Evolutionary conservation across 2,888 invertebrate species (phyloP).

Genomic region (Mesorhabditis belari): DNA sequence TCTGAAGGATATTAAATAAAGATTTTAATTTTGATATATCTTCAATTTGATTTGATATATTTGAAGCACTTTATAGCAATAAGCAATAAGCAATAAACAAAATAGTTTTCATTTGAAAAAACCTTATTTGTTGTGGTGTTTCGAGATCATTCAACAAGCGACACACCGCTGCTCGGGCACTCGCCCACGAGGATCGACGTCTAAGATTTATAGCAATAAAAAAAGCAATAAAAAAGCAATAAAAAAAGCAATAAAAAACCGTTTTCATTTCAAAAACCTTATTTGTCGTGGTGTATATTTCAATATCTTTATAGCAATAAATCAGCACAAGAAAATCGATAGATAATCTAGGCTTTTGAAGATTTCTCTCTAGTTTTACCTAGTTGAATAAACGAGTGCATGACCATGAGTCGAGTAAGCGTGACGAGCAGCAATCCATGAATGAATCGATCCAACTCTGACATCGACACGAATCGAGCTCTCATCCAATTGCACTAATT

Average conservation of each 20-base stretch:
- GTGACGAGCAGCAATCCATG: slow-evolving; percentile 19
- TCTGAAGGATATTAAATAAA: slow-evolving; percentile 8
- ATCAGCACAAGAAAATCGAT: no score
- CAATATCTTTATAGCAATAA: no score
- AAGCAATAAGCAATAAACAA: no score
- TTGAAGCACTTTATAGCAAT: no score
- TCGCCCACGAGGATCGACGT: slow-evolving; percentile 22
- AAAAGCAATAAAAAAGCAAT: background rate
- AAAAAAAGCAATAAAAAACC: no score
- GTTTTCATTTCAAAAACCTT: no score
- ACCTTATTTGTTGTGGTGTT: slow-evolving; percentile 3
- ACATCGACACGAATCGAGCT: slow-evolving; percentile 11
- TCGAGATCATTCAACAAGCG: slow-evolving; percentile 17
- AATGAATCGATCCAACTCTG: slow-evolving; percentile 19
- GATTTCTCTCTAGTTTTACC: background rate
- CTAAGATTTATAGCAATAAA: background rate
- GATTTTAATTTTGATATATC: slow-evolving; percentile 2
- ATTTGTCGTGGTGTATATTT: no score
- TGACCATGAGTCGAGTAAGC: slow-evolving; percentile 22
- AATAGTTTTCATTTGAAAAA: no score
- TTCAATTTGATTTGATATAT: no score
- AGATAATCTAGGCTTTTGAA: no score
- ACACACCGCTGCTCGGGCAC: slow-evolving; percentile 19
- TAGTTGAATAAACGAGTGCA: slow-evolving; percentile 17
- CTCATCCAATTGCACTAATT: background rate